Evolutionary conservation across 2,113 vertebrate genomes (phyloP).

Genomic region (Chloebia gouldiae): DNA sequence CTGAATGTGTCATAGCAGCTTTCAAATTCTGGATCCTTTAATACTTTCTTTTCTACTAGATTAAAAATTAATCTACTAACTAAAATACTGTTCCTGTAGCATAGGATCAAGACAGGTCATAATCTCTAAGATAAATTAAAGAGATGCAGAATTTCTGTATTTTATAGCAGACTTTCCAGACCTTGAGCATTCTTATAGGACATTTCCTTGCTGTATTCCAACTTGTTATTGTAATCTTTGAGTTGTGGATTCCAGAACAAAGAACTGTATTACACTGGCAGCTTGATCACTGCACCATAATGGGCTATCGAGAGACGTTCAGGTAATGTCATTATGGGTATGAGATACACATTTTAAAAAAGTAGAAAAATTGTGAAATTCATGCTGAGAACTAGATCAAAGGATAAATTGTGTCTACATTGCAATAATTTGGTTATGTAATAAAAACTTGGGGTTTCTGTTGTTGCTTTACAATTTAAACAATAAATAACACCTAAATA

Average conservation of each 20-base stretch:
- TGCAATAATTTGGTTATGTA: background rate
- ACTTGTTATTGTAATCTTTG: background rate
- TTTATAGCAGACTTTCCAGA: background rate
- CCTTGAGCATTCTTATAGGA: slow-evolving; percentile 10
- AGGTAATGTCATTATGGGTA: background rate
- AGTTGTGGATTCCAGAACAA: background rate
- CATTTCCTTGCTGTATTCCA: background rate
- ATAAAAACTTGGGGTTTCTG: background rate
- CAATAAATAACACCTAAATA: background rate
- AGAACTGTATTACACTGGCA: background rate
- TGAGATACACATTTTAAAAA: background rate
- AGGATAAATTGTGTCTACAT: background rate
- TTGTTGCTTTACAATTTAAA: background rate
- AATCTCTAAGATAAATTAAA: slow-evolving; percentile 24
- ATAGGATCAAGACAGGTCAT: background rate
- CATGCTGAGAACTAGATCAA: background rate
- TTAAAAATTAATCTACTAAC: background rate
- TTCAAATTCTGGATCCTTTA: background rate
- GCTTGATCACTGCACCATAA: background rate
- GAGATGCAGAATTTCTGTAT: background rate
- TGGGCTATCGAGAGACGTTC: background rate
- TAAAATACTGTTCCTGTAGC: background rate
- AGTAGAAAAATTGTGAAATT: background rate
- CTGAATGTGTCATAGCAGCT: background rate
- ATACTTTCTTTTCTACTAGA: background rate